These are phyloP conservation scores for Condylura cristata DNA, from an alignment of 2,113 vertebrate genomes.

Conservation along the genomic window DNA sequence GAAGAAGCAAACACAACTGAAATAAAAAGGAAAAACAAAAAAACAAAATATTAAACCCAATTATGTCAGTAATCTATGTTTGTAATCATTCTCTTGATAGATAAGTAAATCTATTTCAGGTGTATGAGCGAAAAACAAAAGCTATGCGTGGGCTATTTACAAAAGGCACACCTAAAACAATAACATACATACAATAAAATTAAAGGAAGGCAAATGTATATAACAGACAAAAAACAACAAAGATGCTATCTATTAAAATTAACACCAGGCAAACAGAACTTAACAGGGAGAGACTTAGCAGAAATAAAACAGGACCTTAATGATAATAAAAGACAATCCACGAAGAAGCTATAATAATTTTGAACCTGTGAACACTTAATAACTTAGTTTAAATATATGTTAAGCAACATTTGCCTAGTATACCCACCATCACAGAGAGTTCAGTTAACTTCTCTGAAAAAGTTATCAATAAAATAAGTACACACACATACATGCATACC, in stretches of 20 bases:
- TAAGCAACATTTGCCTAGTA: slow-evolving; percentile 37
- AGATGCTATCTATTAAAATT: slow-evolving; percentile 24
- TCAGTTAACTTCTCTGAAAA: slow-evolving; percentile 47
- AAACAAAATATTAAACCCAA: slow-evolving; percentile 43
- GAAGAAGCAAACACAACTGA: slow-evolving; percentile 1
- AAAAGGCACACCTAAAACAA: slow-evolving; percentile 33
- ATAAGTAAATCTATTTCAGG: slow-evolving; percentile 4
- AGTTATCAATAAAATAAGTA: background rate
- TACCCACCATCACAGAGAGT: background rate
- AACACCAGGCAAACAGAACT: slow-evolving; percentile 40
- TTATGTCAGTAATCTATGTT: background rate
- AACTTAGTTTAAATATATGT: slow-evolving; percentile 37
- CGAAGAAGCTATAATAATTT: slow-evolving; percentile 31
- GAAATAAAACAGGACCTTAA: slow-evolving; percentile 28
- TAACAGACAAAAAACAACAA: background rate
- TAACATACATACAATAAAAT: background rate
- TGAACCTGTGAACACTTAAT: background rate
- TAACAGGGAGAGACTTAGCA: background rate
- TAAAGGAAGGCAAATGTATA: background rate
- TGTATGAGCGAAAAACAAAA: slow-evolving; percentile 41
- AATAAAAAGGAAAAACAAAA: slow-evolving; percentile 14
- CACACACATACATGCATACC: background rate
- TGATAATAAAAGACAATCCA: background rate
- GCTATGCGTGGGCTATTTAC: background rate
- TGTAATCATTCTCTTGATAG: slow-evolving; percentile 7